Evolutionary conservation across 2,113 vertebrate genomes (phyloP).

Genomic region (Echinops telfairi): DNA sequence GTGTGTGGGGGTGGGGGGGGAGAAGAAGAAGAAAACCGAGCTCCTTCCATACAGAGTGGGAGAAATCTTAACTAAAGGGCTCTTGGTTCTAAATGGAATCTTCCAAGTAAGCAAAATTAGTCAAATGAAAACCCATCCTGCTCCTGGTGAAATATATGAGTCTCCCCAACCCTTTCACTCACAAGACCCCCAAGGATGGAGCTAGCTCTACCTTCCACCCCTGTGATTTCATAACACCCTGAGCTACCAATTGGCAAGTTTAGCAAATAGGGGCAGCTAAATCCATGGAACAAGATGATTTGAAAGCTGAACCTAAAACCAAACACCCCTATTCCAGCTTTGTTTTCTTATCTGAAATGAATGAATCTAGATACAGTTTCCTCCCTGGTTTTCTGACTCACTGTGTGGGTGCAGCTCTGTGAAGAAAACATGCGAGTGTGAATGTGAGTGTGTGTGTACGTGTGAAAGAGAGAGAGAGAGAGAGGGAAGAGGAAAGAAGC

Average conservation of each 20-base stretch:
- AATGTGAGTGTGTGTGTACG: background rate
- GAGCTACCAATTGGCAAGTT: slow-evolving; percentile 70
- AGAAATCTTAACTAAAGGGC: slow-evolving; percentile 18
- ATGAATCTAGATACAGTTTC: slow-evolving; percentile 53
- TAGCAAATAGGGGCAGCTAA: slow-evolving; percentile 38
- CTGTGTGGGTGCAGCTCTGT: slow-evolving; percentile 35
- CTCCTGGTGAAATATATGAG: slow-evolving; percentile 31
- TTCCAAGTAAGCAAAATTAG: slow-evolving; percentile 27
- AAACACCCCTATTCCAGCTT: background rate
- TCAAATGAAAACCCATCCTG: slow-evolving; percentile 42
- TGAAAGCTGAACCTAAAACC: slow-evolving; percentile 66
- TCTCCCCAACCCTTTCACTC: slow-evolving; percentile 49
- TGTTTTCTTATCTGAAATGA: slow-evolving; percentile 68
- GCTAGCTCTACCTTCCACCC: slow-evolving; percentile 53
- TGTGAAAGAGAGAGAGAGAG: too few relatives aligned
- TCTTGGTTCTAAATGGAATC: slow-evolving; percentile 14
- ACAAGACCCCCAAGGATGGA: slow-evolving; percentile 51
- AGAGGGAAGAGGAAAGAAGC: too few relatives aligned
- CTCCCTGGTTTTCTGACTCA: slow-evolving; percentile 4
- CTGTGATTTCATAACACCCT: background rate
- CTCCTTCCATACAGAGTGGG: background rate
- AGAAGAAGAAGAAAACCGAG: too few relatives aligned
- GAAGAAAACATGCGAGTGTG: background rate
- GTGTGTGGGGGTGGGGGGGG: too few relatives aligned
- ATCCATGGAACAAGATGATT: slow-evolving; percentile 51